Evolutionary conservation across 1,140 invertebrate genomes (phyloP).

Genomic region (Coptotermes formosanus): DNA sequence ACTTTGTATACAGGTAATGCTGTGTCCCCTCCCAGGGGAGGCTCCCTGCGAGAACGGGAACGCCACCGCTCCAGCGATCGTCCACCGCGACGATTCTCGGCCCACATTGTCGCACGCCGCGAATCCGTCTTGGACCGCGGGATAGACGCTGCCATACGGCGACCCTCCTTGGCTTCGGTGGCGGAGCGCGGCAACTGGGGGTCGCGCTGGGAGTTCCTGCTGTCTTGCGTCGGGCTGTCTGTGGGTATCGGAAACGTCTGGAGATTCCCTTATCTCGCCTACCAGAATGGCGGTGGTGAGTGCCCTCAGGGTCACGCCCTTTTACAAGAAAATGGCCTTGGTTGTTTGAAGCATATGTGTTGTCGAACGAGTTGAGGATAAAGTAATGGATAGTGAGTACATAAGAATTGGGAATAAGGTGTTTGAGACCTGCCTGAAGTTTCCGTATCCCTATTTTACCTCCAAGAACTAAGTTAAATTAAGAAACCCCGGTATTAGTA

Average conservation of each 20-base stretch:
- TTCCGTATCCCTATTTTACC: too few species aligned
- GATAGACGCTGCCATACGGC: slow-evolving; percentile 40
- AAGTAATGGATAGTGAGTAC: too few species aligned
- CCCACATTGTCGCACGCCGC: slow-evolving; percentile 40
- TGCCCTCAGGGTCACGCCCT: neutral
- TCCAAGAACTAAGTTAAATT: too few species aligned
- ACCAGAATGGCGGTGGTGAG: slow-evolving; percentile 49
- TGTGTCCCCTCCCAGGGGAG: slow-evolving; percentile 17
- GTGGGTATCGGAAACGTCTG: slow-evolving; percentile 56
- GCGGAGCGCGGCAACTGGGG: slow-evolving; percentile 37
- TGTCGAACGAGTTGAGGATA: too few species aligned
- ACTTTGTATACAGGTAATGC: neutral
- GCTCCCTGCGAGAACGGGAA: slow-evolving; percentile 32
- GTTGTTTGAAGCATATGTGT: too few species aligned
- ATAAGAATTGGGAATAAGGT: too few species aligned
- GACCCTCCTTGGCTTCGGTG: neutral
- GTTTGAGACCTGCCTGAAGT: too few species aligned
- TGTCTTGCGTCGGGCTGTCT: slow-evolving; percentile 53
- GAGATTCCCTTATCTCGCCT: slow-evolving; percentile 53
- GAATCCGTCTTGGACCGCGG: slow-evolving; percentile 37
- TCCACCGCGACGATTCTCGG: slow-evolving; percentile 38
- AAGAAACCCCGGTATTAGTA: too few species aligned
- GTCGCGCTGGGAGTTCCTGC: slow-evolving; percentile 44
- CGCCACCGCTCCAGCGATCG: slow-evolving; percentile 19
- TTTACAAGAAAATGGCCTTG: too few species aligned